Conservation (phyloP, 2,797 vertebrate genomes). For the Myoxocephalus aenaeus region DNA sequence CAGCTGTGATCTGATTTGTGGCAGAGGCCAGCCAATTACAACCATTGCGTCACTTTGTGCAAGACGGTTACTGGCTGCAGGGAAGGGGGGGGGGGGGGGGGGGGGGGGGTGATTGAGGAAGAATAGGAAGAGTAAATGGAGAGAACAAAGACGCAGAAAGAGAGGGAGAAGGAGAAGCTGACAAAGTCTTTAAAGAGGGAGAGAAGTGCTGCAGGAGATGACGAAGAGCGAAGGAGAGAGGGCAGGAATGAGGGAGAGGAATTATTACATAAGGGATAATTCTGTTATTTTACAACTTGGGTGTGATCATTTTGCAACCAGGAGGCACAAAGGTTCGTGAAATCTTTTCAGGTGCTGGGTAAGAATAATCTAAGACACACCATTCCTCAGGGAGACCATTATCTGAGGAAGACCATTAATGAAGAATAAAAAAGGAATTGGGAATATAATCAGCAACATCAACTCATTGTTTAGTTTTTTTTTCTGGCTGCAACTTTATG, state of each 20-base stretch:
- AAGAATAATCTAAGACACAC: not conserved
- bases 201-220: not conserved
- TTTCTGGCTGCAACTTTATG: not conserved
- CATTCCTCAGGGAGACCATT: not conserved
- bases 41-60: slow-evolving; percentile 80
- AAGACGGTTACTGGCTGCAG: slow-evolving; percentile 65
- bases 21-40: slow-evolving; percentile 81
- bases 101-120: too few relatives aligned
- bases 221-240: slow-evolving; percentile 5
- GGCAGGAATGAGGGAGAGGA: not conserved
- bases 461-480: not conserved
- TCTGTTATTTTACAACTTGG: not conserved
- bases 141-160: slow-evolving; percentile 3
- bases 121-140: not conserved
- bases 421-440: not conserved
- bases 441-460: not conserved
- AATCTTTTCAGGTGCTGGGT: not conserved
- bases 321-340: not conserved
- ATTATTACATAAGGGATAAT: slow-evolving; percentile 12
- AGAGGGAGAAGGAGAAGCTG: slow-evolving; percentile 2
- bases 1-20: slow-evolving; percentile 74
- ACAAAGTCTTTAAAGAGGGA: slow-evolving; percentile 21
- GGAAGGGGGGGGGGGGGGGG: slow-evolving; percentile 24
- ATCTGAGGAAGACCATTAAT: not conserved
- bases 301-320: not conserved